Evolutionary conservation across 2,888 invertebrate genomes (phyloP).

Genomic region (Microdon myrmicae): DNA sequence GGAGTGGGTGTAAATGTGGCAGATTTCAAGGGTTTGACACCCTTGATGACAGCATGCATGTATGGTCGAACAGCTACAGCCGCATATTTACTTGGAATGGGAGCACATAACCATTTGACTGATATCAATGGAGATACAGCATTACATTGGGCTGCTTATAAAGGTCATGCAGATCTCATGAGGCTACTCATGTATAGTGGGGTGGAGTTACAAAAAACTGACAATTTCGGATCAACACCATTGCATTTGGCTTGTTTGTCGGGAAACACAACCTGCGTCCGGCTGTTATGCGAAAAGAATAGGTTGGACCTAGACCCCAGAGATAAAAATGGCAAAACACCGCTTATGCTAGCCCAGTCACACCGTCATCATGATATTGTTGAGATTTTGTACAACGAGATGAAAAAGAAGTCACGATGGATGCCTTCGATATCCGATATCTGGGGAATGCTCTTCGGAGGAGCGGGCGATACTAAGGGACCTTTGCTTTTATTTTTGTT

Average conservation of each 20-base stretch:
- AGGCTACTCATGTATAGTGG: constrained; percentile 90
- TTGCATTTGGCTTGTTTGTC: constrained; percentile 89
- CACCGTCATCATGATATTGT: constrained; percentile 88
- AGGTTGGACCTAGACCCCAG: constrained; percentile 86
- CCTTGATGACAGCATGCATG: constrained; percentile 92
- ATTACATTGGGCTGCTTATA: constrained; percentile 94
- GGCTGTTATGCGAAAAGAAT: constrained; percentile 89
- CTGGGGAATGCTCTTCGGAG: constrained; percentile 89
- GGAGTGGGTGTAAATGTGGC: constrained; percentile 90
- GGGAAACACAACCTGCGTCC: constrained; percentile 87
- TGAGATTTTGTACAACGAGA: constrained; percentile 81
- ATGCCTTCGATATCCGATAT: constrained; percentile 88
- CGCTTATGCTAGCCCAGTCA: constrained; percentile 87
- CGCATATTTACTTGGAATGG: constrained; percentile 89
- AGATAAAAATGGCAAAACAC: constrained; percentile 93
- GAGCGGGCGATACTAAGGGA: constrained; percentile 90
- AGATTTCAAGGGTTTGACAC: constrained; percentile 87
- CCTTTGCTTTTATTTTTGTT: constrained; percentile 86
- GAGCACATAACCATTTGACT: constrained; percentile 84
- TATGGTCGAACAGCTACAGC: constrained; percentile 91
- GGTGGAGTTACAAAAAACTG: constrained; percentile 86
- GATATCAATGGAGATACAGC: constrained; percentile 95
- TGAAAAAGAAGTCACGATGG: constrained; percentile 85
- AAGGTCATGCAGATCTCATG: constrained; percentile 89
- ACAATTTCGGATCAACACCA: constrained; percentile 92